Evolutionary conservation across 1,140 invertebrate genomes (phyloP).

Genomic region (Antheraea pernyi): DNA sequence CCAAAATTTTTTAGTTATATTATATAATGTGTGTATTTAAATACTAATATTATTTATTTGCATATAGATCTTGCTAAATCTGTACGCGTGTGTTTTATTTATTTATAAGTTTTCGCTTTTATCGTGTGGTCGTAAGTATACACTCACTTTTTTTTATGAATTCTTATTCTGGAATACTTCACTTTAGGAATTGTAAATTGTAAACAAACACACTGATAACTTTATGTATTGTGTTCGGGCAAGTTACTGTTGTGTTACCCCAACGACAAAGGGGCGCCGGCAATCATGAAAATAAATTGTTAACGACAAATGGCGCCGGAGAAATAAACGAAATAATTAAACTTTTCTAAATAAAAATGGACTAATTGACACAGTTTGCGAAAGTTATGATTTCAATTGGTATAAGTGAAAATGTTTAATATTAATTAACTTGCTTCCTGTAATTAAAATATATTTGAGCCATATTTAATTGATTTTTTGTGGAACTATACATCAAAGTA

Average conservation of each 20-base stretch:
- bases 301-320: constrained; percentile 46
- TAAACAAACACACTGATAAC: not conserved
- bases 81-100: too few species aligned
- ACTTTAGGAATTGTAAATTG: not conserved
- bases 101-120: too few species aligned
- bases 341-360: constrained; percentile 30
- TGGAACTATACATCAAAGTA: not conserved
- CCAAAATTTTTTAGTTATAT: too few species aligned
- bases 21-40: too few species aligned
- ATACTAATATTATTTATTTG: too few species aligned
- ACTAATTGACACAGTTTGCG: constrained; percentile 11
- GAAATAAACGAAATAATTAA: constrained; percentile 33
- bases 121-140: too few species aligned
- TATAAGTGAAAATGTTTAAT: constrained; percentile 7
- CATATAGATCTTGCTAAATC: too few species aligned
- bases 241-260: constrained; percentile 57
- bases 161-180: too few species aligned
- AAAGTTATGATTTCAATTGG: constrained; percentile 16
- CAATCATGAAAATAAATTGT: constrained; percentile 66
- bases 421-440: not conserved
- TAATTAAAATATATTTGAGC: not conserved
- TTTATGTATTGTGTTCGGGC: not conserved
- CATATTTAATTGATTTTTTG: not conserved
- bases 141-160: too few species aligned
- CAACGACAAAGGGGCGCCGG: constrained; percentile 38